These are phyloP conservation scores for Augiades crinisus DNA, from an alignment of 2,888 invertebrate genomes.

Conservation along the genomic window DNA sequence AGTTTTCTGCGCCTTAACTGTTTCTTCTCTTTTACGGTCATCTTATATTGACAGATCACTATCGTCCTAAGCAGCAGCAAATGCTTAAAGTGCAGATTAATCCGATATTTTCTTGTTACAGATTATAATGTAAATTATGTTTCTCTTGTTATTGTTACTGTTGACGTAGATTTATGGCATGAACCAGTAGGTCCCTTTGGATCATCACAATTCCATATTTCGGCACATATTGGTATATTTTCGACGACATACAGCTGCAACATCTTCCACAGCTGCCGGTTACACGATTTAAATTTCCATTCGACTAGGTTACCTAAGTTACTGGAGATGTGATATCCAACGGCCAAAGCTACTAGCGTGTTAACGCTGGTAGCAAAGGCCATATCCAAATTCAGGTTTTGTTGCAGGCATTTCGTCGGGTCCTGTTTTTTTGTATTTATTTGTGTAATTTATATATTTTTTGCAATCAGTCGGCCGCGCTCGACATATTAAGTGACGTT, in stretches of 20 bases:
- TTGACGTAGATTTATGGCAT: too few relatives aligned
- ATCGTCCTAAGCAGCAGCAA: too few relatives aligned
- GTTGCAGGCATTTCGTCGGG: constrained; percentile 51
- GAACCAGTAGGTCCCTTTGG: not conserved
- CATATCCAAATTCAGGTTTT: constrained; percentile 48
- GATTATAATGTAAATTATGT: too few relatives aligned
- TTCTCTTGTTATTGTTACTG: too few relatives aligned
- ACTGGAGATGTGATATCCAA: constrained; percentile 47
- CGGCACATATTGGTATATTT: constrained; percentile 45
- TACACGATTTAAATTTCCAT: constrained; percentile 15
- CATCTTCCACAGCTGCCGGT: too few relatives aligned
- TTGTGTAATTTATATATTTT: constrained; percentile 30
- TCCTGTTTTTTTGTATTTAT: constrained; percentile 40
- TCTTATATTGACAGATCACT: too few relatives aligned
- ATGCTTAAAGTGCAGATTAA: too few relatives aligned
- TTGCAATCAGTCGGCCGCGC: constrained; percentile 42
- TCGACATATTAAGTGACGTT: constrained; percentile 12
- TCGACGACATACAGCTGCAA: constrained; percentile 36
- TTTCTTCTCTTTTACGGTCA: constrained; percentile 49
- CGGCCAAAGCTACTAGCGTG: constrained; percentile 44
- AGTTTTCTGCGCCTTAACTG: constrained; percentile 31
- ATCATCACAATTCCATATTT: constrained; percentile 44
- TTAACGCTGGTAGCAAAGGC: constrained; percentile 44
- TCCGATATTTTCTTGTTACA: too few relatives aligned
- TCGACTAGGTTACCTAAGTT: constrained; percentile 43